phyloP scores from a whole-genome alignment of 2,888 invertebrate species.

The Serrognathus titanus region DNA sequence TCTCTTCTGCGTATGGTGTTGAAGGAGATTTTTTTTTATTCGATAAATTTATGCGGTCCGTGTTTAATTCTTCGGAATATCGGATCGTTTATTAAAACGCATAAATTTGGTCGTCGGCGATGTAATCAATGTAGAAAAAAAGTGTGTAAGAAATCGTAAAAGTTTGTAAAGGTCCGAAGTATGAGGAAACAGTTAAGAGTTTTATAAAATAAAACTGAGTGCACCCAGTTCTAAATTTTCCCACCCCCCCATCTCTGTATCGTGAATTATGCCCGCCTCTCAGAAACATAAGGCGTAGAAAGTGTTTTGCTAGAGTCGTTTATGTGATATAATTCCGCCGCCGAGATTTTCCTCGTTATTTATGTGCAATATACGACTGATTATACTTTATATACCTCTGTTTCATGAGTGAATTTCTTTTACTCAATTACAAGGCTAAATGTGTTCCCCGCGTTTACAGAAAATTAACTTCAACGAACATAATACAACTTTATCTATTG shows the following conservation, averaged over 20 bases:
- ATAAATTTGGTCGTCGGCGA: no score
- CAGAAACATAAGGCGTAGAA: conserved; percentile 37
- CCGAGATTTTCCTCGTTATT: conserved; percentile 39
- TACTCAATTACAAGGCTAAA: conserved; percentile 23
- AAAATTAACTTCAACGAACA: conserved; percentile 5
- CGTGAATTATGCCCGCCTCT: conserved; percentile 38
- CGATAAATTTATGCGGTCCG: no score
- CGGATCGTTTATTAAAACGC: no score
- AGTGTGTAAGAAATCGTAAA: no score
- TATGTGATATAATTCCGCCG: conserved; percentile 37
- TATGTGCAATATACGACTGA: conserved; percentile 39
- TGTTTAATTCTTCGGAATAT: no score
- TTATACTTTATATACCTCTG: conserved; percentile 33
- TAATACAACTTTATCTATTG: no score
- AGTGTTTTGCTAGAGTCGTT: conserved; percentile 39
- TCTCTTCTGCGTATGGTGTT: not conserved
- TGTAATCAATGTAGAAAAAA: no score
- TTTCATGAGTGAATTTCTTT: conserved; percentile 28
- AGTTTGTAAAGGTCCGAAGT: no score
- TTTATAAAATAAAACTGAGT: conserved; percentile 6
- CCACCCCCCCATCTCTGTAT: conserved; percentile 28
- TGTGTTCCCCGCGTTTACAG: not conserved
- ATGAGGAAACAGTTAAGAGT: no score
- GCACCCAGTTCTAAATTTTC: conserved; percentile 29
- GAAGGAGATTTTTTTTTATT: no score